phyloP scores from a whole-genome alignment of 1,140 invertebrate species.

The Plodia interpunctella region DNA sequence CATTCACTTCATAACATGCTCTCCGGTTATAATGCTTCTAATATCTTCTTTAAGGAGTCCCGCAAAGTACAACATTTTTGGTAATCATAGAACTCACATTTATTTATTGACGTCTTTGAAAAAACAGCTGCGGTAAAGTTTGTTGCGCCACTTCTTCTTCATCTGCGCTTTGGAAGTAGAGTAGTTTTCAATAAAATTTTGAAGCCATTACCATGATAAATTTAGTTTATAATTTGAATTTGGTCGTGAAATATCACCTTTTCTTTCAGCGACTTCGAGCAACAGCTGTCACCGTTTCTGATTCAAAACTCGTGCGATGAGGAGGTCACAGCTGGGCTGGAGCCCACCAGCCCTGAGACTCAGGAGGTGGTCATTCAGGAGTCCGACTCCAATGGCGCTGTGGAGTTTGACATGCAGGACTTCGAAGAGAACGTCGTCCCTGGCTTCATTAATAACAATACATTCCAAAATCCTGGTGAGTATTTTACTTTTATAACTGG shows the following conservation, averaged over 20 bases:
- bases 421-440: constrained; percentile 63
- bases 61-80: no score
- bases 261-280: constrained; percentile 64
- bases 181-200: no score
- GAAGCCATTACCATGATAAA: no score
- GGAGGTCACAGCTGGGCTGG: constrained; percentile 27
- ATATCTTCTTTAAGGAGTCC: no score
- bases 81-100: no score
- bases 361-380: constrained; percentile 54
- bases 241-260: neutral
- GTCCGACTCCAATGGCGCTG: constrained; percentile 46
- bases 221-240: no score
- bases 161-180: no score
- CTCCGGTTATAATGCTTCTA: no score
- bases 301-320: constrained; percentile 64
- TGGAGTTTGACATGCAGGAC: constrained; percentile 51
- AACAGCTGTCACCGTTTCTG: constrained; percentile 65
- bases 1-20: no score
- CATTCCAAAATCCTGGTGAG: constrained; percentile 68
- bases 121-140: no score
- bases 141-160: no score
- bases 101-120: no score
- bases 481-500: neutral
- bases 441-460: constrained; percentile 58
- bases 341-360: constrained; percentile 36